Evolutionary conservation across 2,888 invertebrate species (phyloP).

Genomic region (Ectemnius cavifrons): DNA sequence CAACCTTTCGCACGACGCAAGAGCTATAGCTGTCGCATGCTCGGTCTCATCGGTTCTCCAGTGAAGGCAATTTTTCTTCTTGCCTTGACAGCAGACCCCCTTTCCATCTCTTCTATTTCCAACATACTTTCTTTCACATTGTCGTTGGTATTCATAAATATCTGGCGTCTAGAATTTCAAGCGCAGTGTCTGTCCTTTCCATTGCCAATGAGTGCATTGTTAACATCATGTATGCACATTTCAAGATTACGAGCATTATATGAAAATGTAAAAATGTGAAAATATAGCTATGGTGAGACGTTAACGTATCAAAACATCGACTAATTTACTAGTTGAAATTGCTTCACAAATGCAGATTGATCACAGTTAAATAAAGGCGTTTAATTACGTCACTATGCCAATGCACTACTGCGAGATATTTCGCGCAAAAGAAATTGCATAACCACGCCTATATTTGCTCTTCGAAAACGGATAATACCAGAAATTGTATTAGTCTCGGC

Average conservation of each 20-base stretch:
- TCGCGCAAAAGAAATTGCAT: constrained; percentile 31
- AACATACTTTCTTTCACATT: constrained; percentile 29
- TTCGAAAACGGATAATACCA: constrained; percentile 18
- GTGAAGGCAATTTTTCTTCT: constrained; percentile 22
- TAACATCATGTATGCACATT: too few relatives aligned
- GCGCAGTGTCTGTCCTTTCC: constrained; percentile 4
- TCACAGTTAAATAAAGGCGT: constrained; percentile 22
- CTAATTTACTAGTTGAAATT: constrained; percentile 59
- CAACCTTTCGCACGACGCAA: constrained; percentile 9
- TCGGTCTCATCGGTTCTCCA: constrained; percentile 30
- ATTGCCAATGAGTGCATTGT: too few relatives aligned
- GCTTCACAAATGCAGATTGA: constrained; percentile 56
- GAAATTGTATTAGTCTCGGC: constrained; percentile 34
- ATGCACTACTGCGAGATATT: constrained; percentile 11
- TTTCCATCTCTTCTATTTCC: constrained; percentile 20
- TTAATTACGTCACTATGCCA: constrained; percentile 2
- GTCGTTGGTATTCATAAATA: constrained; percentile 18
- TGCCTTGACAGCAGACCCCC: not conserved
- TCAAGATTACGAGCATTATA: too few relatives aligned
- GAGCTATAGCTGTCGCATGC: constrained; percentile 12
- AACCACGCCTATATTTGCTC: constrained; percentile 25
- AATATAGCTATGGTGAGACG: too few relatives aligned
- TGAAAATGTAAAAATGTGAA: too few relatives aligned
- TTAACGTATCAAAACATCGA: not conserved
- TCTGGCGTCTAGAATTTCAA: not conserved